Evolutionary conservation across 2,888 invertebrate genomes (phyloP).

Genomic region (Erebia ligea): DNA sequence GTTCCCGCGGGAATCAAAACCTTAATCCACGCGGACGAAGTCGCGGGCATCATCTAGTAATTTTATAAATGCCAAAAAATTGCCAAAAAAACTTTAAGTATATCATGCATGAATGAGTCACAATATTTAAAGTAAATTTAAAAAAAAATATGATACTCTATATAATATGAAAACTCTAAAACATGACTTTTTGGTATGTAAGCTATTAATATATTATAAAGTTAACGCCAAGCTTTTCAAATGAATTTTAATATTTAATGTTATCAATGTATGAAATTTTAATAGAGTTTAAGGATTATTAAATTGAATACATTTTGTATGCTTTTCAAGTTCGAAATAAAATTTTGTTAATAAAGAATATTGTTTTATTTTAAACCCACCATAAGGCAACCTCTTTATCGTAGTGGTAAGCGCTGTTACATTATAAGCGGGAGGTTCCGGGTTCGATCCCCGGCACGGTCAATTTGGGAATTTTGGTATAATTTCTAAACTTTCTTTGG

Average conservation of each 20-base stretch:
- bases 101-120: neutral
- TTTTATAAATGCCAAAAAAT: slow-evolving; percentile 24
- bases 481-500: no score
- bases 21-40: no score
- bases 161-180: neutral
- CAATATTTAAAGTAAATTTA: neutral
- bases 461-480: no score
- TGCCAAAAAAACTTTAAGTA: slow-evolving; percentile 32
- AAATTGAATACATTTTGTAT: slow-evolving; percentile 45
- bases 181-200: slow-evolving; percentile 9
- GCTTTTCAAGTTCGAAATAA: slow-evolving; percentile 50
- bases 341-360: slow-evolving; percentile 47
- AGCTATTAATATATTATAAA: slow-evolving; percentile 13
- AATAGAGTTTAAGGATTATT: slow-evolving; percentile 18
- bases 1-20: no score
- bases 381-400: neutral
- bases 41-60: no score
- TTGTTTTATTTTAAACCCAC: slow-evolving; percentile 41
- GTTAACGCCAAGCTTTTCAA: slow-evolving; percentile 24
- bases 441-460: no score
- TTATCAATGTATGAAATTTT: slow-evolving; percentile 26
- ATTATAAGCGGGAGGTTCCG: no score
- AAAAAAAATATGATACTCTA: neutral
- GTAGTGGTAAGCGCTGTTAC: no score
- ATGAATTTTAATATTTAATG: slow-evolving; percentile 25